Conservation (phyloP, 2,888 invertebrate species). For the Xestia xanthographa region DNA sequence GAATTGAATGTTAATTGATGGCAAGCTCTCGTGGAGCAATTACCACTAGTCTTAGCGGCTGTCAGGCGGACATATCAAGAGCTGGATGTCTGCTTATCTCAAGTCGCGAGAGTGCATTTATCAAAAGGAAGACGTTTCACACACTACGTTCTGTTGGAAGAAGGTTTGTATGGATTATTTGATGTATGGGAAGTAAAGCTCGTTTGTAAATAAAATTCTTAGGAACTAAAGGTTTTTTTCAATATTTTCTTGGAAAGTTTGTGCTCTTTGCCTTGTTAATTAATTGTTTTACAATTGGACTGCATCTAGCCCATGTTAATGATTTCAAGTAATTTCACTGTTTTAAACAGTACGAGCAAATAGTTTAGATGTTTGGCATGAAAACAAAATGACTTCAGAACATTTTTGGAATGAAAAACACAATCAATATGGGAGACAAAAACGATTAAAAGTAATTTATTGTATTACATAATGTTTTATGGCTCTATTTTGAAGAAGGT, state of each 20-base stretch:
- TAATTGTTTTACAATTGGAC: neutral
- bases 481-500: slow-evolving; percentile 53
- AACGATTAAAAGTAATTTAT: slow-evolving; percentile 46
- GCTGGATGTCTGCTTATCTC: slow-evolving; percentile 77
- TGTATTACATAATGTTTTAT: slow-evolving; percentile 45
- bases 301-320: no score
- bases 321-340: neutral
- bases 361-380: neutral
- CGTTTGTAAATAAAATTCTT: neutral
- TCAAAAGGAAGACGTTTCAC: slow-evolving; percentile 70
- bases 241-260: neutral
- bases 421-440: slow-evolving; percentile 16
- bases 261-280: neutral
- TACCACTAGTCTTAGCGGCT: slow-evolving; percentile 76
- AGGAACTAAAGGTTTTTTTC: neutral
- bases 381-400: neutral
- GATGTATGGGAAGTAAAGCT: neutral
- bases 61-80: slow-evolving; percentile 77
- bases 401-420: slow-evolving; percentile 11
- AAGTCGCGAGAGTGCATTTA: slow-evolving; percentile 74
- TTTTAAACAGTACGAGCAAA: no score
- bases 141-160: slow-evolving; percentile 30
- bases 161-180: slow-evolving; percentile 11
- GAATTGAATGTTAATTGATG: slow-evolving; percentile 66
- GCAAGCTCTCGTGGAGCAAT: slow-evolving; percentile 76